Conservation (phyloP, 2,113 vertebrate genomes). For the Sinocyclocheilus rhinocerous region DNA sequence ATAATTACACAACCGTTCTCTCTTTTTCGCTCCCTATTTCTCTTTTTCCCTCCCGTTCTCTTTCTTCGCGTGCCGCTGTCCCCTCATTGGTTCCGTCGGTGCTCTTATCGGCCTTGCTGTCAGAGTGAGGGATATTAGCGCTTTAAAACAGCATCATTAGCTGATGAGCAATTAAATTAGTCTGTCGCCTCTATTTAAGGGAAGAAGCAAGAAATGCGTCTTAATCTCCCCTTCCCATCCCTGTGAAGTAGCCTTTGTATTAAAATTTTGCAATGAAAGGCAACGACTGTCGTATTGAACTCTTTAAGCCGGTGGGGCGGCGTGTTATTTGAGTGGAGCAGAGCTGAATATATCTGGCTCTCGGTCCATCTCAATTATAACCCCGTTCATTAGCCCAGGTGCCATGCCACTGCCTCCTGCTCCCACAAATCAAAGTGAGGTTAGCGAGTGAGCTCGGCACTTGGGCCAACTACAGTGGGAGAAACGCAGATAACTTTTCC, state of each 20-base stretch:
- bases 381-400: slow-evolving; percentile 43
- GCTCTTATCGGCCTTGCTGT: slow-evolving; percentile 87
- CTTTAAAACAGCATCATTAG: slow-evolving; percentile 91
- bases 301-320: background rate
- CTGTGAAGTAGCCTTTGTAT: slow-evolving; percentile 51
- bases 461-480: background rate
- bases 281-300: slow-evolving; percentile 24
- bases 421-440: slow-evolving; percentile 27
- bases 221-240: slow-evolving; percentile 39
- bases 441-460: background rate
- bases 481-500: background rate
- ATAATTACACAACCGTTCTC: slow-evolving; percentile 86
- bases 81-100: slow-evolving; percentile 79
- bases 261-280: slow-evolving; percentile 35
- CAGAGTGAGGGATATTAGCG: slow-evolving; percentile 91
- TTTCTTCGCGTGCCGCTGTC: slow-evolving; percentile 72
- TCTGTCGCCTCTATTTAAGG: slow-evolving; percentile 80
- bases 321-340: background rate
- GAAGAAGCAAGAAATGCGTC: slow-evolving; percentile 38
- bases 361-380: slow-evolving; percentile 42
- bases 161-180: slow-evolving; percentile 96
- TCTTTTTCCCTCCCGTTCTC: slow-evolving; percentile 71
- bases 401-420: slow-evolving; percentile 21
- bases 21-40: slow-evolving; percentile 15
- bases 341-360: slow-evolving; percentile 14